Evolutionary conservation across 2,888 invertebrate genomes (phyloP), one percentile per base, ranked within the genome.

Genomic region (Tanytarsus gracilentus): DNA sequence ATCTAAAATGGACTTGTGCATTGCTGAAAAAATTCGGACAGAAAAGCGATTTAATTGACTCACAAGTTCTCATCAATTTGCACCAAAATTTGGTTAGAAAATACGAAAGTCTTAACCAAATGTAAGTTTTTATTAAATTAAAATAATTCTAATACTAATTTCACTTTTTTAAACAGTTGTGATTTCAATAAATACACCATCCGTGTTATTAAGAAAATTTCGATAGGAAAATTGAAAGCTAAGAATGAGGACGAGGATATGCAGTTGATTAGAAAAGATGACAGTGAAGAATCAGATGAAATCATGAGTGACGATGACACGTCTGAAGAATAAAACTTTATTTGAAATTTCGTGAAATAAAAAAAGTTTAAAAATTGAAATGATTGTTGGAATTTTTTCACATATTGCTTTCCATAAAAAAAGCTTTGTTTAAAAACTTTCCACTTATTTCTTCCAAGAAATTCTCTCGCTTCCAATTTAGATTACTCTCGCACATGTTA

Each of bases 181-280:
- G 90, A 94, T 69, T 89, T 86, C 72, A 94, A 93, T 72, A 88
- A 89, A 68, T 93, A 89, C 69, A 89, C 87, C 0, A 78, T 90
- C 64, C 78, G 79, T 48, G 88, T 85, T 64, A 76, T 92, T 11
- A 71, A 79, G 63, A 75, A 78, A 3, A 76, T 82, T 1, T 79
- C 69, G 14, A 7, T 27, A 21, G 29, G 8, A 71, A 73, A 44
- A 67, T 52, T 44, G 52, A 33, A 29, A 25, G 66, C 66, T 36
- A 68, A 66, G 18, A 67, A 68, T 25, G 66, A 67, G 2, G 70
- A 72, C 62, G 68, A 68, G 50, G 69, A 68, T 58, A 68, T 70
- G 67, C 50, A 69, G 53, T 61, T 70, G 7, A 66, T 69, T 21
- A 66, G 63, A 16, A 68, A 50, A 40, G 50, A 55, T 25, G 14